These are phyloP conservation scores for Natator depressus DNA, from an alignment of 2,113 vertebrate genomes.

Conservation along the genomic window DNA sequence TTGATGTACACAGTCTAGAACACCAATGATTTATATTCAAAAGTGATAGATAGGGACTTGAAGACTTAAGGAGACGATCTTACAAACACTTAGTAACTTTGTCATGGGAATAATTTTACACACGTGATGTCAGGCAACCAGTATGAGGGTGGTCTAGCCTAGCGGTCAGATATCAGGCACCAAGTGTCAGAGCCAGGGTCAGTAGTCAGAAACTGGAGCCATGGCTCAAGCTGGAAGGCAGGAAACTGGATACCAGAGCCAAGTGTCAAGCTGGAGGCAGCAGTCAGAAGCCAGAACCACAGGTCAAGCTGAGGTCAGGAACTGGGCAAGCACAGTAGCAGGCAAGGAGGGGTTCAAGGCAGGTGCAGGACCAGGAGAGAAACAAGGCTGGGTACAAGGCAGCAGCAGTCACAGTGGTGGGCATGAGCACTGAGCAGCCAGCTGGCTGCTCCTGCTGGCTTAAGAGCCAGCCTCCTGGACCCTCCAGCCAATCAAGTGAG, in stretches of 20 bases:
- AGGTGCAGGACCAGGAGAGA: too few relatives aligned
- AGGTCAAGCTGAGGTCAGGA: neutral
- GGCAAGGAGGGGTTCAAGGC: neutral
- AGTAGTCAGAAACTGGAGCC: neutral
- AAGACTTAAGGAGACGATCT: neutral
- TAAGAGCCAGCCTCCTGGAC: neutral
- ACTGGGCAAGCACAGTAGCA: neutral
- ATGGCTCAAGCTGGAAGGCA: neutral
- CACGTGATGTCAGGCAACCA: neutral
- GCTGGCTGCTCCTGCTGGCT: too few relatives aligned
- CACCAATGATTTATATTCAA: neutral
- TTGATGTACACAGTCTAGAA: neutral
- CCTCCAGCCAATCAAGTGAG: neutral
- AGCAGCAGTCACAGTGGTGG: neutral
- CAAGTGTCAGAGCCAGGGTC: neutral
- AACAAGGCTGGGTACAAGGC: too few relatives aligned
- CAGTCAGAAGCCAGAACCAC: neutral
- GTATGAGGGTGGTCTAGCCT: neutral
- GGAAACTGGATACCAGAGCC: neutral
- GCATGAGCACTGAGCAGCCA: too few relatives aligned
- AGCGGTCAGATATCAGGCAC: neutral
- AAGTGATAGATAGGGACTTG: neutral
- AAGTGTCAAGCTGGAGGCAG: neutral
- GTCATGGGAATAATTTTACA: neutral
- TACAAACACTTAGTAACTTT: constrained; percentile 21